Evolutionary conservation across 2,888 invertebrate species (phyloP), one percentile per base, ranked within the genome.

Genomic region (Scaptomyza polygonia): DNA sequence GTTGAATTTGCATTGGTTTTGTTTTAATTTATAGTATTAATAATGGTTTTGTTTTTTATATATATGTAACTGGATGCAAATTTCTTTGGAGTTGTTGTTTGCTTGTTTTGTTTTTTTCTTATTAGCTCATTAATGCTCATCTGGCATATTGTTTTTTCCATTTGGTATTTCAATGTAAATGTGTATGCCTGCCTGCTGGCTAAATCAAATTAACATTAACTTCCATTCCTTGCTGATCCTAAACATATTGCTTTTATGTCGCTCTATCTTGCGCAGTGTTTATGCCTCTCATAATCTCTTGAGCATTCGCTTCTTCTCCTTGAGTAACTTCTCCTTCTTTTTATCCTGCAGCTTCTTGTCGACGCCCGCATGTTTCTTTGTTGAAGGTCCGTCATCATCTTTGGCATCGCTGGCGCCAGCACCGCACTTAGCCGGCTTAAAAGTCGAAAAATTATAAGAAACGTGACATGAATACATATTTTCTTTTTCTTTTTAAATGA

Each of bases 231-330:
- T 55, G 16, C 55, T 49, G 44, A 62, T 62, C 62, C 51, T 30
- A 48, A 40, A 48, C 32, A 52, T 52, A 42, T 42, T 14, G 27
- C 44, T 42, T 14, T 32, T 12, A n/a, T n/a, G 6, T 58, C 29
- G 48, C 44, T 30, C 44, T 30, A 45, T 32, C 32, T 39, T 29
- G 21, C 40, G 9, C 5, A 16, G 16, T 51, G 44, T 42, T 82
- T 75, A 76, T 71, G 82, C 80, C 67, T 78, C 92, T 96, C 95
- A 97, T 94, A 97, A 95, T 93, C 97, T 93, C 92, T 97, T 97
- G 58, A 97, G 93, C 77, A 96, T 96, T 92, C 96, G 94, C 91
- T 96, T 97, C 92, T 96, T 96, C 88, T 97, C 96, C 92, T 96
- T 96, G 82, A 95, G 92, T 83, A 95, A 93, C 90, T 92, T 95